Base-by-base conservation (phyloP, 2,113 vertebrate genomes). In the Anas platyrhynchos region DNA sequence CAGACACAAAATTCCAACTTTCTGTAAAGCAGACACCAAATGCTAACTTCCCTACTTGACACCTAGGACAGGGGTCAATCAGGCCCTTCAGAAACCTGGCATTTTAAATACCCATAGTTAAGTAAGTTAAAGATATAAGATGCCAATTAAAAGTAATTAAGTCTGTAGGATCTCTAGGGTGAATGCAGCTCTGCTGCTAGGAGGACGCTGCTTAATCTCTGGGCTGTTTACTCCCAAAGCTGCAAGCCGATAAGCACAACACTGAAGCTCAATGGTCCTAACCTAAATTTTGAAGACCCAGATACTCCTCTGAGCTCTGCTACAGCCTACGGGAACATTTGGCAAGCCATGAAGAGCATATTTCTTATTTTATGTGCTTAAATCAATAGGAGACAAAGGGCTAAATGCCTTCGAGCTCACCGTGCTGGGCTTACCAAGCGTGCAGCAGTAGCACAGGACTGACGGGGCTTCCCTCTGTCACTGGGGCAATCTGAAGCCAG, bases 31-130 rank as follows among this genome's bases (percentile, higher is more conserved):
- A 31, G 34, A 50, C 54, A 56, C 38, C 13, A 56, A 94, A 65
- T 0, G 6, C 65, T 41, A 25, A 6, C 62, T n/a, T 46, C 56
- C 34, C 79, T 15, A 1, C 83, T 22, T 3, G 41, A 12, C 58
- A 44, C 46, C 7, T 17, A 3, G 44, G 54, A 9, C 31, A 7
- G 25, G 11, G 44, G 3, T 25, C 63, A 25, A 41, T 4, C 68
- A 27, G 73, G 13, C 21, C 50, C 76, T 59, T n/a, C 63, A 62
- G 76, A 83, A 61, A 20, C 9, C 31, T 52, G 3, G 9, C 32
- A 3, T 27, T 61, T 43, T 13, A 3, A 31, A 31, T 11, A 2
- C 0, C 11, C 11, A 1, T 3, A 9, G 16, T 46, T 25, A 18
- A 76, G 46, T 9, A 5, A 0, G 29, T 26, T 69, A 26, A 29